Conservation (phyloP, 2,797 vertebrate genomes). For the Pachyuromys duprasi region DNA sequence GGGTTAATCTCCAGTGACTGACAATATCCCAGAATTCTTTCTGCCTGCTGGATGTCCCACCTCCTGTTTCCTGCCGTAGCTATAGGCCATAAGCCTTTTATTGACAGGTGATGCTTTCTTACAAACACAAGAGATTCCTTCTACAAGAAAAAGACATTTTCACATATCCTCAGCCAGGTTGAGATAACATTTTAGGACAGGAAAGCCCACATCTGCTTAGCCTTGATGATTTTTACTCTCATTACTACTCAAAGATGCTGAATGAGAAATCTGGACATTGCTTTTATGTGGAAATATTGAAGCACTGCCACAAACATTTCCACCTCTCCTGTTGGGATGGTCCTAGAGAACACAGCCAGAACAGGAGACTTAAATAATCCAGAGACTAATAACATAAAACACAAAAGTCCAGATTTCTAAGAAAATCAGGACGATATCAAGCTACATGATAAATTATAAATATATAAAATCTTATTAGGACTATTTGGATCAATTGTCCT, state of each 20-base stretch:
- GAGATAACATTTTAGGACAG: background rate
- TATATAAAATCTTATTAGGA: background rate
- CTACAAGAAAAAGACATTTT: background rate
- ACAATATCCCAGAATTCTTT: too few species aligned
- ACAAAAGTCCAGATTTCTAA: background rate
- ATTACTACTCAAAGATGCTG: background rate
- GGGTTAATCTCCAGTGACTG: too few species aligned
- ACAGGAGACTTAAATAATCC: background rate
- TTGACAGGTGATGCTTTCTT: too few species aligned
- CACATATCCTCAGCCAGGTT: background rate
- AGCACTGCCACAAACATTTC: background rate
- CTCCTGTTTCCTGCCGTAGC: too few species aligned
- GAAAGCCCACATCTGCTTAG: background rate
- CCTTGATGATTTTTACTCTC: background rate
- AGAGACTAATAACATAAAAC: background rate
- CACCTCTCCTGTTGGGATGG: background rate
- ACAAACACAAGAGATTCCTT: too few species aligned
- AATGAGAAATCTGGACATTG: background rate
- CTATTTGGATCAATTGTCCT: background rate
- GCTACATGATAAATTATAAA: background rate
- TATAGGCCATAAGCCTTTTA: too few species aligned
- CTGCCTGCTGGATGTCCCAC: too few species aligned
- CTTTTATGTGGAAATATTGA: background rate
- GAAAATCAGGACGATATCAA: background rate
- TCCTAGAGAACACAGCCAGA: background rate